Evolutionary conservation across 2,888 invertebrate genomes (phyloP), one percentile per base, ranked within the genome.

Genomic region (Luperina testacea): DNA sequence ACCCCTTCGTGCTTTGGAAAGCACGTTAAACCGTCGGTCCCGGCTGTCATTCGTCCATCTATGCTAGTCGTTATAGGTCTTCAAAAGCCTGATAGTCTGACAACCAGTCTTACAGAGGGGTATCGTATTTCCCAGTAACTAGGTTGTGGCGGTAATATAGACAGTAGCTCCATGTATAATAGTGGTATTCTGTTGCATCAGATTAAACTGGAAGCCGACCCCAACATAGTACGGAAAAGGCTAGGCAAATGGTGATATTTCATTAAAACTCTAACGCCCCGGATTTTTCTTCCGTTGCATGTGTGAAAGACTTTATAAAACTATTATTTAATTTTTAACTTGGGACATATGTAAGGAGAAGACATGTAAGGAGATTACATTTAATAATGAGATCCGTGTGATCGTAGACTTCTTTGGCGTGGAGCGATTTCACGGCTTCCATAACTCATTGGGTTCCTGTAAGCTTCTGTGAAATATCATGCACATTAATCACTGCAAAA

Each of bases 211-310:
- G 7, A 71, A 8, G 51, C n/a, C 11, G 11, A 20, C 38, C n/a
- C 7, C 17, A 53, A 8, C 6, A n/a, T 38, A n/a, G 5, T 57
- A 38, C 6, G 20, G 24, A 53, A 70, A 38, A 70, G 53, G 72
- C n/a, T 61, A 42, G n/a, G 9, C 8, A 24, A 9, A 32, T 32
- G 13, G 20, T 69, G 0, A 3, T 63, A 38, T 71, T 79, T 74
- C 71, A 71, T 82, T 78, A 71, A 71, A 32, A 53, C 24, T 2
- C 24, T 32, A 24, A 32, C 24, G 38, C 17, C 38, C 24, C 42
- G n/a, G 48, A n/a, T 32, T 59, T 51, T 70, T 80, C 42, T 32
- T 65, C 15, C 15, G 15, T 24, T n/a, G 8, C 20, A 32, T 38
- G 45, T 38, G 9, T 48, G 5, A 68, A 59, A 57, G 13, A 73